Evolutionary conservation across 2,888 invertebrate genomes (phyloP), one percentile per base, ranked within the genome.

Genomic region (Auanema sp.): DNA sequence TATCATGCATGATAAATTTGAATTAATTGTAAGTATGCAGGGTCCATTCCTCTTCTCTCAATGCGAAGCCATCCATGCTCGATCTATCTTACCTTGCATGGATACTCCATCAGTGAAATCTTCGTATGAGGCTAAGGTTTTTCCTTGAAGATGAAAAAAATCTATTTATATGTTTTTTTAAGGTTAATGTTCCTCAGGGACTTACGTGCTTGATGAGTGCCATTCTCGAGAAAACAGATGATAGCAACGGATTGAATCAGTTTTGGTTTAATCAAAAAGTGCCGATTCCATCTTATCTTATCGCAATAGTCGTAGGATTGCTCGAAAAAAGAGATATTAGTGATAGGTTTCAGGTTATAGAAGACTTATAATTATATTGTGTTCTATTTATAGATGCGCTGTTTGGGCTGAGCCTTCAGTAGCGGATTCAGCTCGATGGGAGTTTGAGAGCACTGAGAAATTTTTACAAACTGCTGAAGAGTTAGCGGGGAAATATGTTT

Each of bases 201-300:
- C 87, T 93, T 69, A 90, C 90, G 0, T 91, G 91, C 0, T 85
- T 95, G n/a, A 93, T 95, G 94, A 92, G 93, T 79, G 94, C 93
- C 5, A 71, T 76, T 42, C 66, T 69, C 24, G 68, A 70, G 21
- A 68, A 65, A 51, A 62, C 67, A 0, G 64, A 66, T 50, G 21
- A 40, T 3, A 41, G 50, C 42, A 71, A 64, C 1, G 70, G 68
- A 11, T 40, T 56, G 10, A 68, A 65, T 3, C 49, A 56, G 3
- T 79, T 71, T 62, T 63, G 58, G 21, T 79, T 75, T 69, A 65
- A 69, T 1, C 79, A 75, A 58, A 88, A 89, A 6, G 89, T 93
- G 58, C 91, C 92, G 0, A 89, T 95, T 76, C 93, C 93, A 0
- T 89, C 92, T 0, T 96, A 95, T 83, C 86, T 96, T 59, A 88